Percentiles rank a stretch among this genome's conserved stretches.
These are phyloP conservation scores for Cerastis leucographa DNA, from an alignment of 2,888 invertebrate species.

Conservation along the genomic window DNA sequence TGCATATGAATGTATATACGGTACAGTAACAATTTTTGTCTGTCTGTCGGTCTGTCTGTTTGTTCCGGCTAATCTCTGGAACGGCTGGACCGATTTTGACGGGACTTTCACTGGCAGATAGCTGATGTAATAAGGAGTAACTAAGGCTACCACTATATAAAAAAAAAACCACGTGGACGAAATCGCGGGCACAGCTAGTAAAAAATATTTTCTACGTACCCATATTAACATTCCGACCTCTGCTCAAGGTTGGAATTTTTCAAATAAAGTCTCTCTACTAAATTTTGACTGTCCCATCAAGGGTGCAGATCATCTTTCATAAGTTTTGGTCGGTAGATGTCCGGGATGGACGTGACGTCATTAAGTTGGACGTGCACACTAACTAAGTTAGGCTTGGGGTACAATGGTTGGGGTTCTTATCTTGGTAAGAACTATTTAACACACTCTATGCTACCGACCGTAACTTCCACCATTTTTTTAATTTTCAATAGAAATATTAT, in stretches of 20 bases:
- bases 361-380: slow-evolving; percentile 70
- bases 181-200: too few species aligned
- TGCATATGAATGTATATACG: too few species aligned
- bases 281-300: slow-evolving; percentile 66
- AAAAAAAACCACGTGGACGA: too few species aligned
- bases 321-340: slow-evolving; percentile 72
- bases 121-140: too few species aligned
- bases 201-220: slow-evolving; percentile 52
- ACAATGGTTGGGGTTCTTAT: slow-evolving; percentile 31
- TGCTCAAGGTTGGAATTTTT: slow-evolving; percentile 60
- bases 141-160: too few species aligned
- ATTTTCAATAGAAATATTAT: too few species aligned
- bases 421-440: neutral
- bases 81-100: too few species aligned
- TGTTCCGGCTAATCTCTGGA: too few species aligned
- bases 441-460: neutral
- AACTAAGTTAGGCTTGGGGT: slow-evolving; percentile 55
- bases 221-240: slow-evolving; percentile 60
- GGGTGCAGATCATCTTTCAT: slow-evolving; percentile 72
- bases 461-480: too few species aligned
- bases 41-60: too few species aligned
- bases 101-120: too few species aligned
- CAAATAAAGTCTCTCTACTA: slow-evolving; percentile 64
- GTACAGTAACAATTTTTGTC: too few species aligned
- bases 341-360: slow-evolving; percentile 72